Base-by-base conservation (phyloP, 2,113 vertebrate species). In the Salvelinus namaycush region DNA sequence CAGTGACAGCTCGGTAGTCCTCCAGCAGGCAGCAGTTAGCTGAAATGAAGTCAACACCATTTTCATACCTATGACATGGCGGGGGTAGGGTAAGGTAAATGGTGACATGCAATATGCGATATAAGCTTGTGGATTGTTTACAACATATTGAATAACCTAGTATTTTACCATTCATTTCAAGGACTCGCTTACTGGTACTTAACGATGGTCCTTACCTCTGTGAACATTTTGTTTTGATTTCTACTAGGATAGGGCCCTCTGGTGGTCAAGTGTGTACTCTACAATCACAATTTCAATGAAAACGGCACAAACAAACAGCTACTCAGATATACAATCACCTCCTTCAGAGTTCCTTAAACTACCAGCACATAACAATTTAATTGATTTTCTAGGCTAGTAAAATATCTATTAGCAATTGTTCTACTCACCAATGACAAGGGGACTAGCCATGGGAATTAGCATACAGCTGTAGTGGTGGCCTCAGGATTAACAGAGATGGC, bases 401-500 rank as follows among this genome's bases (percentile, higher is more conserved):
- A 51, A 70, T 16, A 26, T 44, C 39, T 44, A 44, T 54, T 11
- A 49, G n/a, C 12, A 13, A 24, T 70, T 13, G 11, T 48, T 54
- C 16, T 54, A 18, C 51, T 54, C 51, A 49, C 18, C 22, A 70
- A 48, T 24, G 11, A 48, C 68, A 72, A 73, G 79, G 79, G 51
- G 81, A 70, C 73, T 44, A 44, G 39, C 39, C 73, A 76, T 77
- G 69, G 77, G 76, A 76, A 94, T 93, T 93, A 81, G 84, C 92
- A 94, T 94, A 92, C 93, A 93, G 93, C 92, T 94, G 92, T 89
- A 68, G 83, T 78, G 82, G 79, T 76, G 79, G 70, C 81, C 83
- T 0, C 3, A 70, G 83, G 83, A 82, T 89, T 83, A 87, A 87
- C 39, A 44, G 39, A 44, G 8, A 39, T 34, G 9, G 39, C 80